A percentile compares a stretch with the other conserved stretches of the same genome.
phyloP scores from a whole-genome alignment of 2,888 invertebrate genomes.

The Saturnia pavonia region DNA sequence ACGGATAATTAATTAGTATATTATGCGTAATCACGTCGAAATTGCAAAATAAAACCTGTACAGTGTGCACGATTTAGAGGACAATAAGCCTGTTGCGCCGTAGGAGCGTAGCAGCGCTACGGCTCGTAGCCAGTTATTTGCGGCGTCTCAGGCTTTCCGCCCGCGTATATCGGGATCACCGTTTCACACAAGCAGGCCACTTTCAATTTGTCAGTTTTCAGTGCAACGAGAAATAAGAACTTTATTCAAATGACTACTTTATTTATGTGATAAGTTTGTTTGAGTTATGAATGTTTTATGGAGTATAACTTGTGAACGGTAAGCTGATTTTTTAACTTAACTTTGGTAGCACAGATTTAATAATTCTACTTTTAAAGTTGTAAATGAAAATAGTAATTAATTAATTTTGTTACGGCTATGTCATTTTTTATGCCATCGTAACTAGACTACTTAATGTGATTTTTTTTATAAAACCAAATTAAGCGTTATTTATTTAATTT shows the following conservation, averaged over 20 bases:
- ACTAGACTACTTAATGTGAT: neutral
- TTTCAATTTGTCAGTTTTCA: conserved; percentile 39
- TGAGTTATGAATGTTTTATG: conserved; percentile 46
- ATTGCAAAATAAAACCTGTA: conserved; percentile 3
- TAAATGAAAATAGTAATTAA: neutral
- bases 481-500: neutral
- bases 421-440: neutral
- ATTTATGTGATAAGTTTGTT: conserved; percentile 38
- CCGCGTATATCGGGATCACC: conserved; percentile 56
- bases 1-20: neutral
- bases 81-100: conserved; percentile 61
- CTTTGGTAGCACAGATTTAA: conserved; percentile 19
- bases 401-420: neutral
- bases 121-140: conserved; percentile 71
- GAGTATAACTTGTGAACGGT: conserved; percentile 39
- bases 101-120: conserved; percentile 44
- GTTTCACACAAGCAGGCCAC: conserved; percentile 50
- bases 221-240: conserved; percentile 31
- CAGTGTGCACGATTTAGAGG: conserved; percentile 8
- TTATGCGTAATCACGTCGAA: conserved; percentile 6
- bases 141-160: conserved; percentile 64
- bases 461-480: neutral
- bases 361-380: neutral
- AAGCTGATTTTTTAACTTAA: conserved; percentile 35
- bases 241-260: conserved; percentile 39